Base-by-base conservation (phyloP, 2,888 invertebrate species). In the Taenaris catops region DNA sequence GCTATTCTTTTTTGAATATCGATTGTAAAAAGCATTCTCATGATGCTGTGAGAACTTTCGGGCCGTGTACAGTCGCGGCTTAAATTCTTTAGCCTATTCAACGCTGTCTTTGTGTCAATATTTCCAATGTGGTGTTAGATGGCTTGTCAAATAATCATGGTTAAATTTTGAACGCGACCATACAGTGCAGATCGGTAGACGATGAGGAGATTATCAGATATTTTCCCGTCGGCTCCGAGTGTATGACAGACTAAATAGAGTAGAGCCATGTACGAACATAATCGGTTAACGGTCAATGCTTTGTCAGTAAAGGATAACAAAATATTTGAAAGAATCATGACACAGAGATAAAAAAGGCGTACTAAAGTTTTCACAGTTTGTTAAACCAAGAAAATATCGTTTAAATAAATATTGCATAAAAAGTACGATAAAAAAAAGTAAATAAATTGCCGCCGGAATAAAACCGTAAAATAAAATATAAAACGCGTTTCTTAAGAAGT, bases 11-110 rank as follows among this genome's bases (percentile, higher is more conserved):
- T 84, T 84, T 78, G 65, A 78, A 81, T 83, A 80, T 86, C 81
- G 84, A 81, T 80, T 81, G 76, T 83, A 78, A 81, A 80, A 74
- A 80, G 74, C 78, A 73, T 78, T 80, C 83, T 81, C 81, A 80
- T 81, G 75, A 58, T 46, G 70, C 69, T 73, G 81, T 84, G 84
- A 80, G 84, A 84, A 83, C 73, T 72, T 71, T 71, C 68, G 61
- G 65, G 31, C 9, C 34, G 59, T 48, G 68, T 67, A 72, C 72
- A 66, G 65, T 62, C 73, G 66, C 60, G 57, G 63, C 73, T 70
- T 66, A 67, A 69, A 76, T 76, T 76, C 74, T 65, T 73, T 63
- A 46, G 48, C 52, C 72, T 63, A 75, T 78, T 73, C 58, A 72
- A 55, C 38, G 36, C 51, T 55, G 57, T 61, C 71, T 68, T 76